Percentiles rank a stretch among this genome's conserved stretches.
These are phyloP conservation scores for Phymanthus crucifer DNA, from an alignment of 92 coral and sea anemone genomes.

Conservation along the genomic window DNA sequence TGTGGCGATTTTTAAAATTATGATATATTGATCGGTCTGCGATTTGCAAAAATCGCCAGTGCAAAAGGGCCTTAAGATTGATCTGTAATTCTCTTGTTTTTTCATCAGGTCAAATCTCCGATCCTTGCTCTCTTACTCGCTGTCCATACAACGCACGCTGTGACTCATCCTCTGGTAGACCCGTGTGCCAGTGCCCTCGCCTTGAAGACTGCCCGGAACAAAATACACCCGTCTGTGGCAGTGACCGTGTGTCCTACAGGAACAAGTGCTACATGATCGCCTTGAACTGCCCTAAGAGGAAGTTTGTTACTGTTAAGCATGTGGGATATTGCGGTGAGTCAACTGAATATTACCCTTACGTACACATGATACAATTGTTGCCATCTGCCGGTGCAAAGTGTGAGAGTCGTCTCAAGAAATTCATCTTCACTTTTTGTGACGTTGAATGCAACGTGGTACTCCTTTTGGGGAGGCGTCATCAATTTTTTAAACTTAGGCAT, in stretches of 20 bases:
- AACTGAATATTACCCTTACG: too few species aligned
- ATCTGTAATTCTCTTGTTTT: background rate
- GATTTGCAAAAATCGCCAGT: too few species aligned
- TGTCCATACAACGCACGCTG: slow-evolving; percentile 83
- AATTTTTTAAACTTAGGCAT: too few species aligned
- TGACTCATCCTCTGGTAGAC: slow-evolving; percentile 64
- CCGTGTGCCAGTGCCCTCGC: slow-evolving; percentile 72
- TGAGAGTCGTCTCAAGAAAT: too few species aligned
- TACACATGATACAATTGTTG: too few species aligned
- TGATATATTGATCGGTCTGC: too few species aligned
- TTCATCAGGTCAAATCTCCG: slow-evolving; percentile 68
- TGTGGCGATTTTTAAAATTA: background rate
- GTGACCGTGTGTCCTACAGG: slow-evolving; percentile 76
- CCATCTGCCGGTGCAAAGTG: too few species aligned
- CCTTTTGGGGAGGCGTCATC: too few species aligned
- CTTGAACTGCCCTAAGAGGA: slow-evolving; percentile 69
- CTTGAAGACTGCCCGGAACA: slow-evolving; percentile 64
- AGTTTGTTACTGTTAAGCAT: slow-evolving; percentile 61
- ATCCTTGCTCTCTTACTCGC: slow-evolving; percentile 72
- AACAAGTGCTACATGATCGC: slow-evolving; percentile 80
- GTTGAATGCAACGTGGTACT: too few species aligned
- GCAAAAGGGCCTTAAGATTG: too few species aligned
- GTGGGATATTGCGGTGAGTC: slow-evolving; percentile 83
- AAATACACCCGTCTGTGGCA: slow-evolving; percentile 83
- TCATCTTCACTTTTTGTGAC: too few species aligned